Conservation (phyloP, 2,797 vertebrate species). For the Cetoscarus ocellatus region DNA sequence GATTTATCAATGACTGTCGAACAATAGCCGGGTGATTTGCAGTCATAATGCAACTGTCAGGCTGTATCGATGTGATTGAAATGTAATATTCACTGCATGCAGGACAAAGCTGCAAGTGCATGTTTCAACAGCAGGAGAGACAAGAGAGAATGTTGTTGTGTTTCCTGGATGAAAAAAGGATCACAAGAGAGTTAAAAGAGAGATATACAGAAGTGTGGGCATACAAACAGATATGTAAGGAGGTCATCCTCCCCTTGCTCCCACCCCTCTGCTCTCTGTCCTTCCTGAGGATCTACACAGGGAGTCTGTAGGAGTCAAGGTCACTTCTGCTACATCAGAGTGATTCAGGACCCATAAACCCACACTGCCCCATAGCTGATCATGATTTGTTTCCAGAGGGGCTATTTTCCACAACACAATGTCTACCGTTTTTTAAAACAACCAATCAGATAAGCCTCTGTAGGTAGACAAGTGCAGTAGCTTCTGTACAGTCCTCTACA, state of each 20-base stretch:
- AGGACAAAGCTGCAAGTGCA: slow-evolving; percentile 31
- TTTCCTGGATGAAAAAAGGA: slow-evolving; percentile 17
- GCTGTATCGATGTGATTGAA: slow-evolving; percentile 45
- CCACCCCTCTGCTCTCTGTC: slow-evolving; percentile 20
- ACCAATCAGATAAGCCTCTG: slow-evolving; percentile 7
- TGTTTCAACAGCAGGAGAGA: slow-evolving; percentile 27
- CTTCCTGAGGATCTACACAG: slow-evolving; percentile 32
- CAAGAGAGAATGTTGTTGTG: slow-evolving; percentile 5
- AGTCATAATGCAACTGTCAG: slow-evolving; percentile 59
- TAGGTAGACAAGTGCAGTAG: too few relatives aligned
- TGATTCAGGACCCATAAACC: slow-evolving; percentile 64
- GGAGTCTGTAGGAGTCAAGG: slow-evolving; percentile 51
- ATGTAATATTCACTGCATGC: slow-evolving; percentile 30
- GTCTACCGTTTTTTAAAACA: slow-evolving; percentile 19
- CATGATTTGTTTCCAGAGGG: slow-evolving; percentile 51
- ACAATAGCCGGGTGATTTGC: slow-evolving; percentile 56
- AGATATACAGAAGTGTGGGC: slow-evolving; percentile 22
- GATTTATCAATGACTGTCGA: slow-evolving; percentile 49
- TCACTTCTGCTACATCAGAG: slow-evolving; percentile 42
- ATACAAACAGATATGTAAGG: slow-evolving; percentile 43
- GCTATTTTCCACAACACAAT: slow-evolving; percentile 36
- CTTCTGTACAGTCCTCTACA: too few relatives aligned
- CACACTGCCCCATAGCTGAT: slow-evolving; percentile 6
- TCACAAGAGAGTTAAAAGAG: slow-evolving; percentile 29
- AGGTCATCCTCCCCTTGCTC: slow-evolving; percentile 3